phyloP scores from a whole-genome alignment of 2,797 vertebrate species.

The Mallotus villosus region DNA sequence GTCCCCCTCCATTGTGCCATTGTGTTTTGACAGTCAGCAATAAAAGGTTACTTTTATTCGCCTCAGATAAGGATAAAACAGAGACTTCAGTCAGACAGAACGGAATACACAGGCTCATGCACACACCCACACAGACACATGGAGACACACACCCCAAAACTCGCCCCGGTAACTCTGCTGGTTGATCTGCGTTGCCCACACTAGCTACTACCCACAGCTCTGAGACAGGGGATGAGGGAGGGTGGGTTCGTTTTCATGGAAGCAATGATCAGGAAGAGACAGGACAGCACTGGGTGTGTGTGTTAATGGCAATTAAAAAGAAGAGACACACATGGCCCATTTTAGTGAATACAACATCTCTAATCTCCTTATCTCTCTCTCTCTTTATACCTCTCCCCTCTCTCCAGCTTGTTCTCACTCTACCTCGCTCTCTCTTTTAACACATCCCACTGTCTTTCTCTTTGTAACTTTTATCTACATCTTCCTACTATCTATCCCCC shows the following conservation, averaged over 20 bases:
- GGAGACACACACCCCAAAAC: too few species aligned
- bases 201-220: neutral
- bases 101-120: neutral
- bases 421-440: neutral
- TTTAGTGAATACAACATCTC: slow-evolving; percentile 2
- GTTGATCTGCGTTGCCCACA: neutral
- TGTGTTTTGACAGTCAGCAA: too few species aligned
- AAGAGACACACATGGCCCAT: slow-evolving; percentile 17
- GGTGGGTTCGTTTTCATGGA: slow-evolving; percentile 4
- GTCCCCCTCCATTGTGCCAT: too few species aligned
- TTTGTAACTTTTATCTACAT: neutral
- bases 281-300: neutral
- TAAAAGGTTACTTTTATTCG: neutral
- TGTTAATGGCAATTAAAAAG: slow-evolving; percentile 4
- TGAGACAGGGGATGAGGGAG: neutral
- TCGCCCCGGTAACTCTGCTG: neutral
- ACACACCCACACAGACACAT: neutral
- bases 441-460: neutral
- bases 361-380: slow-evolving; percentile 2
- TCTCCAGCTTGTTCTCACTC: neutral
- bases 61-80: neutral
- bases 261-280: neutral
- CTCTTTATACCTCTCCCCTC: neutral
- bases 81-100: neutral
- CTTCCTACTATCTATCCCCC: neutral